A percentile compares a stretch with the other conserved stretches of the same genome.
phyloP scores from a whole-genome alignment of 2,113 vertebrate species.

The Bos javanicus region DNA sequence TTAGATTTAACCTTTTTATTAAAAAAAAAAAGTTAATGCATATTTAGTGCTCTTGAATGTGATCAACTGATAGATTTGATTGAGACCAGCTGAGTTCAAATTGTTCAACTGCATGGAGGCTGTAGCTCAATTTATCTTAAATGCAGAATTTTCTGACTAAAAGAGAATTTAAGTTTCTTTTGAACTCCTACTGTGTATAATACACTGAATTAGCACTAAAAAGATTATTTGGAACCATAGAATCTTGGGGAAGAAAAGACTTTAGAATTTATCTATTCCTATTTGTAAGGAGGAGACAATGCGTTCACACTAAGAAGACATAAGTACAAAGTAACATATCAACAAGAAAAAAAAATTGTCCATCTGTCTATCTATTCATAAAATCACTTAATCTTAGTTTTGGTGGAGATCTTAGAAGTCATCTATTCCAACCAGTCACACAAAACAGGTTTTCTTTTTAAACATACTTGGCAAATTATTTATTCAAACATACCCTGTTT shows the following conservation, averaged over 20 bases:
- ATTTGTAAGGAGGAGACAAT: constrained; percentile 19
- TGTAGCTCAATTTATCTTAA: constrained; percentile 27
- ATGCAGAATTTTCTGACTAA: constrained; percentile 37
- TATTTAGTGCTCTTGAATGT: constrained; percentile 36
- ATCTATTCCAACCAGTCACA: neutral
- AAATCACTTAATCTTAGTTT: constrained; percentile 30
- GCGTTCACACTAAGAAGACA: neutral
- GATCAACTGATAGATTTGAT: constrained; percentile 10
- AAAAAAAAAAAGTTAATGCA: constrained; percentile 38
- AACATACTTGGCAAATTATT: neutral
- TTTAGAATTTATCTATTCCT: constrained; percentile 17
- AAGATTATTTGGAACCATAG: neutral
- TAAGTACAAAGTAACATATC: neutral
- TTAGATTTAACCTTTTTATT: constrained; percentile 48
- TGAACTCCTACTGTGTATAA: constrained; percentile 18
- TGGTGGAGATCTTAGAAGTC: neutral
- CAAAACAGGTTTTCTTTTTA: neutral
- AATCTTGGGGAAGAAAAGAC: neutral
- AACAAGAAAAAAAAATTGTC: neutral
- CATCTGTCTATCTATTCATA: neutral
- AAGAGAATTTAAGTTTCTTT: constrained; percentile 50
- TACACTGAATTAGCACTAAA: constrained; percentile 15
- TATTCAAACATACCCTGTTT: neutral
- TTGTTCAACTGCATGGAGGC: constrained; percentile 8
- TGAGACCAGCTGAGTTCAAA: constrained; percentile 18